phyloP scores from a whole-genome alignment of 2,888 invertebrate species.

The Callyntrura sp. region DNA sequence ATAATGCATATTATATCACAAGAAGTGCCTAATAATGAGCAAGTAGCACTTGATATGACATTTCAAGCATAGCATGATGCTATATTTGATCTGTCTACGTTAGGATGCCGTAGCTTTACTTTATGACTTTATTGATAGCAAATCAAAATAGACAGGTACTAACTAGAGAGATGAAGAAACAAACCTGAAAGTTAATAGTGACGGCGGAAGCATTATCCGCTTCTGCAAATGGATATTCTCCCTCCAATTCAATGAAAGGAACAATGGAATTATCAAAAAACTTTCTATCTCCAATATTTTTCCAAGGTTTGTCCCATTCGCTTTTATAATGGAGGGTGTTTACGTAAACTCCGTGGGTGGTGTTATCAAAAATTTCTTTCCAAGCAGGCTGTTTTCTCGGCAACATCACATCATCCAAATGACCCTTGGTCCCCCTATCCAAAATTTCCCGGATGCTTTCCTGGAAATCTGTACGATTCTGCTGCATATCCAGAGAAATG shows the following conservation, averaged over 20 bases:
- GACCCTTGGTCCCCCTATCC: conserved; percentile 73
- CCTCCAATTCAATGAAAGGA: conserved; percentile 70
- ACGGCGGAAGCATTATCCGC: conserved; percentile 72
- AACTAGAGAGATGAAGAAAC: not conserved
- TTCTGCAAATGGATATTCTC: conserved; percentile 67
- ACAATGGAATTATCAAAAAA: conserved; percentile 75
- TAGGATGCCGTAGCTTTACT: no score
- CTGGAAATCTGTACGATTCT: conserved; percentile 71
- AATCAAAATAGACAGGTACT: not conserved
- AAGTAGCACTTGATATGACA: no score
- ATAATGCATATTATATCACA: no score
- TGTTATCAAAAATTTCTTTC: conserved; percentile 78
- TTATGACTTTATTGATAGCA: not conserved
- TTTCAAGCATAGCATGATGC: no score
- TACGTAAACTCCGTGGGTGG: conserved; percentile 69
- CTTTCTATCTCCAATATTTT: conserved; percentile 66
- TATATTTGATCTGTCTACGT: no score
- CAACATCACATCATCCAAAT: conserved; percentile 73
- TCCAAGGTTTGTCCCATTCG: conserved; percentile 75
- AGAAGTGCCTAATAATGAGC: no score
- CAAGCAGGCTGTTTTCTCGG: conserved; percentile 74
- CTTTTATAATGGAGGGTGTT: conserved; percentile 63
- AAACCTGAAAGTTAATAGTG: conserved; percentile 72
- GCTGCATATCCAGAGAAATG: conserved; percentile 62
- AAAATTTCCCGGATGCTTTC: conserved; percentile 63